Conservation (phyloP, 2,888 invertebrate species). For the Sepioteuthis lessoniana region DNA sequence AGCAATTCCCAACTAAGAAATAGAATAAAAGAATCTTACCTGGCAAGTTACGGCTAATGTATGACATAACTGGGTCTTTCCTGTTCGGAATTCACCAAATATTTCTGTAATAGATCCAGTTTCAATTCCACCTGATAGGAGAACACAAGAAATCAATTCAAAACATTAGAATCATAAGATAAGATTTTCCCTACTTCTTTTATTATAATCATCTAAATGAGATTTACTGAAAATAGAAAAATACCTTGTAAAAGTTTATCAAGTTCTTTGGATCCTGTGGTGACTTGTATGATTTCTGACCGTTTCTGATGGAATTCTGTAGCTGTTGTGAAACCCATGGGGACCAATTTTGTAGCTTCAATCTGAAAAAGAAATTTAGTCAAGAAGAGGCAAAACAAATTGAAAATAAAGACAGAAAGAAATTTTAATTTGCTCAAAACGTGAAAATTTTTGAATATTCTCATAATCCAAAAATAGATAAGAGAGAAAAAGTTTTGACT, state of each 20-base stretch:
- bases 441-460: no score
- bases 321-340: slow-evolving; percentile 98
- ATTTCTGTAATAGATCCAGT: slow-evolving; percentile 99
- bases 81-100: slow-evolving; percentile 98
- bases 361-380: slow-evolving; percentile 71
- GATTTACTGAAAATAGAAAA: not conserved
- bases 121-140: slow-evolving; percentile 86
- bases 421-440: not conserved
- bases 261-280: slow-evolving; percentile 94
- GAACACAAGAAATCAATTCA: not conserved
- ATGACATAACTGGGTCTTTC: slow-evolving; percentile 97
- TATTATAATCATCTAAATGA: no score
- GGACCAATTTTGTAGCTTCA: slow-evolving; percentile 93
- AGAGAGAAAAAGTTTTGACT: no score
- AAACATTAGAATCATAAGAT: no score
- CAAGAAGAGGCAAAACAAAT: not conserved
- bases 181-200: no score
- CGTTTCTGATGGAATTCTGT: slow-evolving; percentile 95
- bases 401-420: not conserved
- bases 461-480: no score
- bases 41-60: slow-evolving; percentile 98
- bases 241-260: slow-evolving; percentile 89
- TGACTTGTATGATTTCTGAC: slow-evolving; percentile 93
- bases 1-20: no score
- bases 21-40: slow-evolving; percentile 76